Conservation (phyloP, 2,113 vertebrate genomes). For the Myocastor coypus region DNA sequence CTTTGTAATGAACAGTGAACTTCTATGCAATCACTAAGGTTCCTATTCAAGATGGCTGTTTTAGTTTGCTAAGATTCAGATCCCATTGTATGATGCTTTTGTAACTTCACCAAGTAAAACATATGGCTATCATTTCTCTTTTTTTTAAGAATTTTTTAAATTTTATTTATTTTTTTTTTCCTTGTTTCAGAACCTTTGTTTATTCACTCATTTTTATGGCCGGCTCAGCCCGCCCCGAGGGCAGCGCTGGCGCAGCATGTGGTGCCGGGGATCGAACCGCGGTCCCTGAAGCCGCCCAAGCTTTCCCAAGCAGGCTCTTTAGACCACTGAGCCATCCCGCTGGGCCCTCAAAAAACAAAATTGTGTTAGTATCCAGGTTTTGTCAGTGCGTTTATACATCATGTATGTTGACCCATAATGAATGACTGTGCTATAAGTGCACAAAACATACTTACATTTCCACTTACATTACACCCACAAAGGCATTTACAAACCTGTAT, state of each 20-base stretch:
- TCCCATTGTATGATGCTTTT: background rate
- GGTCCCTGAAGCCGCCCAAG: too few relatives aligned
- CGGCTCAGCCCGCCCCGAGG: too few relatives aligned
- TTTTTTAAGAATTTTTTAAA: too few relatives aligned
- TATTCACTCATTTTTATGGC: too few relatives aligned
- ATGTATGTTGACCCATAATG: background rate
- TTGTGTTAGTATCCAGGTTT: background rate
- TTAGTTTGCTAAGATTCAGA: background rate
- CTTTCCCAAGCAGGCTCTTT: too few relatives aligned
- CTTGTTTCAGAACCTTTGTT: too few relatives aligned
- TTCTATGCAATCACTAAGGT: background rate
- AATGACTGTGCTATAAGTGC: background rate
- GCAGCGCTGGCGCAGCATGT: too few relatives aligned
- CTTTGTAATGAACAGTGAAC: background rate
- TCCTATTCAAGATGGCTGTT: background rate
- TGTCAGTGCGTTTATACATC: slow-evolving; percentile 1
- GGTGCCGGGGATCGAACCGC: too few relatives aligned
- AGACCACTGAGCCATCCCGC: too few relatives aligned
- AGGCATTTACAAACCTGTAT: background rate
- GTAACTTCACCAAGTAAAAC: background rate
- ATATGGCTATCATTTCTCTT: background rate
- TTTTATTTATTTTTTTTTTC: too few relatives aligned
- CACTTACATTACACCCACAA: background rate
- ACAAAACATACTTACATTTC: background rate
- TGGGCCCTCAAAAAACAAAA: background rate